phyloP scores from a whole-genome alignment of 2,888 invertebrate genomes.

The Nezara viridula region DNA sequence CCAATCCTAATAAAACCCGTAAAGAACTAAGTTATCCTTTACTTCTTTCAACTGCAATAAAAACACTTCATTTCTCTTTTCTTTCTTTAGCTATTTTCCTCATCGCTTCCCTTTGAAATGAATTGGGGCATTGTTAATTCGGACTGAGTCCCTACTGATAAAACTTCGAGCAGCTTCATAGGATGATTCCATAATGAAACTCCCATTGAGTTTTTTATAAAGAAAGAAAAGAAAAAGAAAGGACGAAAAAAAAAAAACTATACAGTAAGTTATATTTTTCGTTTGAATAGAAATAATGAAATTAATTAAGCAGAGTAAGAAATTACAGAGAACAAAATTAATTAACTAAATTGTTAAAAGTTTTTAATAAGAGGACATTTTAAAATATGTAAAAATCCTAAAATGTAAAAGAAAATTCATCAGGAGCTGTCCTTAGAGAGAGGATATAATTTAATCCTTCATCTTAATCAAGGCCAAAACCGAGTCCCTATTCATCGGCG shows the following conservation, averaged over 20 bases:
- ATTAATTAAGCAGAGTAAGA: too few relatives aligned
- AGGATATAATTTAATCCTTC: not conserved
- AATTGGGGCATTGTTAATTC: not conserved
- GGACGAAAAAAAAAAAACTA: not conserved
- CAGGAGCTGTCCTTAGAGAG: not conserved
- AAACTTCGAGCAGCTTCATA: not conserved
- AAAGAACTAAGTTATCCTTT: too few relatives aligned
- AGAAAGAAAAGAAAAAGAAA: not conserved
- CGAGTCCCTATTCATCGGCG: not conserved
- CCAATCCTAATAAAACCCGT: too few relatives aligned
- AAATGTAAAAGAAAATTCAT: not conserved
- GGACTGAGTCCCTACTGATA: not conserved
- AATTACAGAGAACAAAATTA: too few relatives aligned
- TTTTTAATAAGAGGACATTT: not conserved
- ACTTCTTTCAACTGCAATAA: too few relatives aligned
- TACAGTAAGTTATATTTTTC: too few relatives aligned
- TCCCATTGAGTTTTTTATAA: not conserved
- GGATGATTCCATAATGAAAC: not conserved
- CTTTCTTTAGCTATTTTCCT: not conserved
- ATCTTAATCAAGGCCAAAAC: not conserved
- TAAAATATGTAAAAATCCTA: not conserved
- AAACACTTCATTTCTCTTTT: not conserved
- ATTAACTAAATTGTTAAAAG: too few relatives aligned
- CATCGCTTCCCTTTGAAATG: not conserved
- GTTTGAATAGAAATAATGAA: too few relatives aligned